phyloP scores from a whole-genome alignment of 2,888 invertebrate genomes.

The Bibio marci region DNA sequence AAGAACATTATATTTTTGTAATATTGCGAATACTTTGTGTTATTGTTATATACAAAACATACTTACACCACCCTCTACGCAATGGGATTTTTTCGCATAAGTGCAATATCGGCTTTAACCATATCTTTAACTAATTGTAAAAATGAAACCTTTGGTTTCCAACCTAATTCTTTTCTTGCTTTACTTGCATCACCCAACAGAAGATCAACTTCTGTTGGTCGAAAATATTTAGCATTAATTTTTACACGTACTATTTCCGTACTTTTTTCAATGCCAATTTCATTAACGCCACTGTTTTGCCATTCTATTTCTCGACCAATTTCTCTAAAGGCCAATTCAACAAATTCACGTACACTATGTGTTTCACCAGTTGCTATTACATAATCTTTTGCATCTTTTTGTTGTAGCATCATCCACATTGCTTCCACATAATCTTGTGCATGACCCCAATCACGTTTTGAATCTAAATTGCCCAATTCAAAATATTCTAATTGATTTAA shows the following conservation, averaged over 20 bases:
- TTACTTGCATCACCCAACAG: conserved; percentile 88
- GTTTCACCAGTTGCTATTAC: conserved; percentile 93
- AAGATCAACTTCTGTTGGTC: conserved; percentile 94
- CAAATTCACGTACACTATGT: conserved; percentile 92
- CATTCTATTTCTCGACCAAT: conserved; percentile 69
- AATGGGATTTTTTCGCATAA: conserved; percentile 82
- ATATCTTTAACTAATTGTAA: conserved; percentile 80
- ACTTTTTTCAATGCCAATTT: conserved; percentile 51
- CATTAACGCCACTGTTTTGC: conserved; percentile 71
- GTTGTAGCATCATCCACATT: conserved; percentile 99
- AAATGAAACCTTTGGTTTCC: conserved; percentile 72
- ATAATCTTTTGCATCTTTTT: conserved; percentile 80
- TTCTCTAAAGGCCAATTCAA: conserved; percentile 74
- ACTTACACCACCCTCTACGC: conserved; percentile 37
- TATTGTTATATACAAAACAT: too few relatives aligned
- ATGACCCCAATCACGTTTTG: conserved; percentile 96
- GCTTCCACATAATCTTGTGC: conserved; percentile 95
- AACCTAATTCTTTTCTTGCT: conserved; percentile 70
- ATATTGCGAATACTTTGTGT: too few relatives aligned
- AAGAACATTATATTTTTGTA: too few relatives aligned
- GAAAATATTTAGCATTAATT: conserved; percentile 86
- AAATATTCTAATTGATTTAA: conserved; percentile 69
- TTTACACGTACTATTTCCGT: conserved; percentile 62
- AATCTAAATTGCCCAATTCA: conserved; percentile 88
- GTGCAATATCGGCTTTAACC: conserved; percentile 76